Evolutionary conservation across 2,888 invertebrate genomes (phyloP).

Genomic region (Oxyteleia sp.): DNA sequence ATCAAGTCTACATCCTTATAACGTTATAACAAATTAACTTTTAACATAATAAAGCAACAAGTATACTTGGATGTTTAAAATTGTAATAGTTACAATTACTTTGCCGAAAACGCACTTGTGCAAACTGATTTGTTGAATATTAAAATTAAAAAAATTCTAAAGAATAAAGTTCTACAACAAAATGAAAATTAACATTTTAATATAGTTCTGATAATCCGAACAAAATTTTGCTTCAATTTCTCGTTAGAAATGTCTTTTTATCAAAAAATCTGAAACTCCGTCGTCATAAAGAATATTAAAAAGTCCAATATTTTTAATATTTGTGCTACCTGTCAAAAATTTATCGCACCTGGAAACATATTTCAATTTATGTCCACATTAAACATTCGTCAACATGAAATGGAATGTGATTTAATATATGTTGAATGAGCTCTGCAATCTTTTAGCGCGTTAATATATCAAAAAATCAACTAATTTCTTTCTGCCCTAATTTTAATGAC

Average conservation of each 20-base stretch:
- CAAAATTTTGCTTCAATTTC: no score
- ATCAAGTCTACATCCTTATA: background rate
- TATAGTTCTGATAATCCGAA: no score
- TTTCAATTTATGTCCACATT: slow-evolving; percentile 14
- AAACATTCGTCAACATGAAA: slow-evolving; percentile 21
- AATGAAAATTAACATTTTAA: slow-evolving; percentile 3
- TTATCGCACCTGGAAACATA: background rate
- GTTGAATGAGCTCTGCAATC: slow-evolving; percentile 17
- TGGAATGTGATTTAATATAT: slow-evolving; percentile 12
- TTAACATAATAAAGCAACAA: slow-evolving; percentile 6
- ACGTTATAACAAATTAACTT: slow-evolving; percentile 1
- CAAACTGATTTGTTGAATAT: no score
- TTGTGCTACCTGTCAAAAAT: background rate
- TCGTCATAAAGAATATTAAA: background rate
- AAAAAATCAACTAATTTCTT: slow-evolving; percentile 30
- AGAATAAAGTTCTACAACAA: no score
- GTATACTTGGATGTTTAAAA: background rate
- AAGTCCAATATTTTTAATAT: background rate
- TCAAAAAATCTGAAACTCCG: background rate
- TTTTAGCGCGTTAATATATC: slow-evolving; percentile 9
- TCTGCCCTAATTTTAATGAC: slow-evolving; percentile 18
- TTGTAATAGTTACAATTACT: slow-evolving; percentile 4
- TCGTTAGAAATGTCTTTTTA: background rate
- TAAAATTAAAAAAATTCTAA: no score
- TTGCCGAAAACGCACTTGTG: slow-evolving; percentile 8